Evolutionary conservation across 2,113 vertebrate genomes (phyloP).

Genomic region (Callipepla squamata): DNA sequence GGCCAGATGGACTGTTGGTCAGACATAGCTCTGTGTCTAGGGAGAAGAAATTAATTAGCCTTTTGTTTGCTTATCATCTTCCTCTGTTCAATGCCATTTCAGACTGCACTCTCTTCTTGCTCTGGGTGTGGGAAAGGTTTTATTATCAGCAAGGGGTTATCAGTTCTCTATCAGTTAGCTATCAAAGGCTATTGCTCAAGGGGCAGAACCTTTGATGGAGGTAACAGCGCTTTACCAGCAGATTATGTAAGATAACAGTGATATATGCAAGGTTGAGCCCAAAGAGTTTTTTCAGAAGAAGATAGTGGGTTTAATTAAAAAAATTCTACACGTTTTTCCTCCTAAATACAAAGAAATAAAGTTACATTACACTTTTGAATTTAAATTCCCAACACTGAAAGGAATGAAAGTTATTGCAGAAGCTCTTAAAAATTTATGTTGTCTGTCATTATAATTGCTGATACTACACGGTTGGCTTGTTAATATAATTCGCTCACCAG

Average conservation of each 20-base stretch:
- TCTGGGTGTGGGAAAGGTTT: slow-evolving; percentile 16
- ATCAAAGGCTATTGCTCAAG: neutral
- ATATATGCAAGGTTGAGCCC: neutral
- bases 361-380: neutral
- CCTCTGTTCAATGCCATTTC: neutral
- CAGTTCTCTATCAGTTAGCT: neutral
- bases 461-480: slow-evolving; percentile 32
- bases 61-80: slow-evolving; percentile 17
- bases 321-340: neutral
- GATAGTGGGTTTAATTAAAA: neutral
- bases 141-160: slow-evolving; percentile 14
- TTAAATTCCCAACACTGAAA: neutral
- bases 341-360: neutral
- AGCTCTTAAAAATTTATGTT: slow-evolving; percentile 51
- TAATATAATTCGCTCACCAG: slow-evolving; percentile 41
- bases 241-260: neutral
- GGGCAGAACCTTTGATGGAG: neutral
- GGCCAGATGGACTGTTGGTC: neutral
- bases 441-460: slow-evolving; percentile 23
- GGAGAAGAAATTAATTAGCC: neutral
- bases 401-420: slow-evolving; percentile 13
- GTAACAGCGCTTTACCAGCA: neutral
- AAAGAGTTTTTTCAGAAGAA: neutral
- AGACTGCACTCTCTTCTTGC: neutral
- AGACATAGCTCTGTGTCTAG: neutral